phyloP scores from a whole-genome alignment of 2,888 invertebrate species.

The Acanthosepion lycidas region DNA sequence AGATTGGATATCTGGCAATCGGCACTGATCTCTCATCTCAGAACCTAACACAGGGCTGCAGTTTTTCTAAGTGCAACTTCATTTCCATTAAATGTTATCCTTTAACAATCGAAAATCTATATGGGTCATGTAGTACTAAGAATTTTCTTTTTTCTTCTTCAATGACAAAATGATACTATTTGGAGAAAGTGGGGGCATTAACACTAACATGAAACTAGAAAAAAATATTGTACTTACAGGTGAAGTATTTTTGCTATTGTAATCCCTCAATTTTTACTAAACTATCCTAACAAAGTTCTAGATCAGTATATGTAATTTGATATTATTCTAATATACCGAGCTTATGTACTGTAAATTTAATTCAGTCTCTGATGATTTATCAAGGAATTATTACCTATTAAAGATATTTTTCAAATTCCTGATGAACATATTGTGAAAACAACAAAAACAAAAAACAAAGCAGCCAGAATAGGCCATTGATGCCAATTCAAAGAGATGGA shows the following conservation, averaged over 20 bases:
- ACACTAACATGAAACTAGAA: not conserved
- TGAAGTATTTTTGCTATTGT: not conserved
- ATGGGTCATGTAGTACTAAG: not conserved
- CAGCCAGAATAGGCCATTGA: slow-evolving; percentile 6
- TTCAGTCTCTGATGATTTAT: not conserved
- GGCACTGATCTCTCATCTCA: not conserved
- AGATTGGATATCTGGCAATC: not conserved
- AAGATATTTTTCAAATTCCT: not conserved
- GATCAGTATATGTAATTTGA: not conserved
- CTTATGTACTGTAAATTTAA: not conserved
- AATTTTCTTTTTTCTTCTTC: not conserved
- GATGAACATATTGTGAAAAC: not conserved
- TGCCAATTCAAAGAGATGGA: slow-evolving; percentile 4
- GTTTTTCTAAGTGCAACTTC: not conserved
- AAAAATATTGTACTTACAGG: not conserved
- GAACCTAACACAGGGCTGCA: not conserved
- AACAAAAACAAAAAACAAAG: not conserved
- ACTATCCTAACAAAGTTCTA: not conserved
- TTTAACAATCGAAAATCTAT: not conserved
- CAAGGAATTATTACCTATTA: not conserved
- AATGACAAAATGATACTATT: not conserved
- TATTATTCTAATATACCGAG: not conserved
- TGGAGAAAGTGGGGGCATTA: not conserved
- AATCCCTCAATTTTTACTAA: not conserved
- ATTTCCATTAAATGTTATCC: not conserved